These are phyloP conservation scores for Oreochromis aureus DNA, from an alignment of 2,113 vertebrate species.

Conservation along the genomic window DNA sequence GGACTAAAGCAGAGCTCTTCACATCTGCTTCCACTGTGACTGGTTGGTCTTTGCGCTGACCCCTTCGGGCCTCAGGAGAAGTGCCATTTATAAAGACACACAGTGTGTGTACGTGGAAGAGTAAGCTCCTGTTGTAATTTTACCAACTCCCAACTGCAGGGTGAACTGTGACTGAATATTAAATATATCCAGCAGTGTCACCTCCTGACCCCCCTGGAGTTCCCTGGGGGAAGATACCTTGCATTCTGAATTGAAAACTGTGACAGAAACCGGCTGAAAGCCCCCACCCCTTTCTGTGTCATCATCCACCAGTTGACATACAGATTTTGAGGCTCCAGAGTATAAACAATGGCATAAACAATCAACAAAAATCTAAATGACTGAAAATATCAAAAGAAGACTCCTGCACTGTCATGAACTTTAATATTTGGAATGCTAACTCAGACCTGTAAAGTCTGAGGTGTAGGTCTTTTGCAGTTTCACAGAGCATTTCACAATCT, in stretches of 20 bases:
- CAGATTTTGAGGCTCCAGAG: not conserved
- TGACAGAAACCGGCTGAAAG: not conserved
- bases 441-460: not conserved
- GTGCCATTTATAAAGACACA: not conserved
- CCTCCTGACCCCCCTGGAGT: not conserved
- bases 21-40: not conserved
- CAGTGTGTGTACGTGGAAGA: not conserved
- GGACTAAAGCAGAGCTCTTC: not conserved
- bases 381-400: not conserved
- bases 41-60: not conserved
- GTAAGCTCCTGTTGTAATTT: not conserved
- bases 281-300: too few species aligned
- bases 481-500: not conserved
- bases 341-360: not conserved
- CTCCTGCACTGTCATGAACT: fast-evolving
- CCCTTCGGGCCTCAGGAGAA: not conserved
- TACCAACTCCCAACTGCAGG: not conserved
- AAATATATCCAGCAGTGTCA: not conserved
- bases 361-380: not conserved
- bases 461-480: not conserved
- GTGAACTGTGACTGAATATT: conserved; percentile 8
- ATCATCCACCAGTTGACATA: not conserved
- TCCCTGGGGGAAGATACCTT: not conserved
- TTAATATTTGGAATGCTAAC: not conserved
- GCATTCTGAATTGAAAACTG: not conserved